Base-by-base conservation (phyloP, 2,888 invertebrate genomes). In the Priocnemis perturbator region DNA sequence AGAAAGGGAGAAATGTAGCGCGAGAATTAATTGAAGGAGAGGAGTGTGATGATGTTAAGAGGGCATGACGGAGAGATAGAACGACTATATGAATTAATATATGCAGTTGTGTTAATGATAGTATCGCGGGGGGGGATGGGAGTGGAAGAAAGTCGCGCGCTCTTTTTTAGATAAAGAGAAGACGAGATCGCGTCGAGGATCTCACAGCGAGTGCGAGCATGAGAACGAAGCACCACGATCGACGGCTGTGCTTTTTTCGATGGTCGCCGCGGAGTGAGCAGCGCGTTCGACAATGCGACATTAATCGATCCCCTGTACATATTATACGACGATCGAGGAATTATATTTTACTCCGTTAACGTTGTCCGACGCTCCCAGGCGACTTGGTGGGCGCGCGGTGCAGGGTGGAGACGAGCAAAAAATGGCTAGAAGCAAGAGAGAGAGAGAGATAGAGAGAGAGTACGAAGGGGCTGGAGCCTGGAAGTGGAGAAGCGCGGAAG, bases 91-190 rank as follows among this genome's bases (percentile, higher is more conserved):
- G 73, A 69, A 77, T 77, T 62, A 52, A 69, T 66, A 75, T 64
- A 71, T 67, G 47, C 66, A 67, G 47, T 81, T 80, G 78, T 68
- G 76, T 82, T 78, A 71, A 78, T 61, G 69, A 68, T 82, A 81
- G 65, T 64, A 73, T 62, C 67, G 71, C 70, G 69, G 69, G 61
- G 67, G 67, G 67, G 37, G 37, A 11, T 3, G 11, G 67, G 63
- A 63, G 67, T 59, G 55, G 48, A 69, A 66, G 61, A 64, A 71
- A 80, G 63, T 69, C 55, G 72, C 71, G 72, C 65, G 60, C 65
- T 64, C 59, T 60, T 65, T 59, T 65, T 20, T 45, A 45, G 45
- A 17, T 26, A n/a, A 47, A 23, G 37, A 60, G 7, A 20, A n/a
- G 47, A 7, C n/a, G 47, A 17, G 59, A 21, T 21, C 19, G 48